A percentile compares a stretch with the other conserved stretches of the same genome.
Conservation (phyloP, 2,113 vertebrate species). For the Motacilla tschutschensis region DNA sequence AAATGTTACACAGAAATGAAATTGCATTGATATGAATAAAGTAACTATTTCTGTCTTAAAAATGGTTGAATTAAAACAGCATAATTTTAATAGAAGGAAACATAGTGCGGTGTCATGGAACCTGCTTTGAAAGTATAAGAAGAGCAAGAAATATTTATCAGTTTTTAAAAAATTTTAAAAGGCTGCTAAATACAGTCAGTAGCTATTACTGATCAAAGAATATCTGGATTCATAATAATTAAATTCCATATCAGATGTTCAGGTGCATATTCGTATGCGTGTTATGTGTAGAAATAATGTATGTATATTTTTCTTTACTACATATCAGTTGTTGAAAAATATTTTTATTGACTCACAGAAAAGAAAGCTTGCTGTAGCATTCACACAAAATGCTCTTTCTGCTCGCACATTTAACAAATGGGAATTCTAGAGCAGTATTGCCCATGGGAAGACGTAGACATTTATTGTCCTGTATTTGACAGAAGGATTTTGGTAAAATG, state of each 20-base stretch:
- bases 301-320: not conserved
- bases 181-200: not conserved
- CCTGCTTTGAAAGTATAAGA: not conserved
- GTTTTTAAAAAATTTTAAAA: not conserved
- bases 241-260: not conserved
- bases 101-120: not conserved
- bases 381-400: not conserved
- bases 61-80: not conserved
- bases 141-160: not conserved
- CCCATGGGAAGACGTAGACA: not conserved
- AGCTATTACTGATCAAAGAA: not conserved
- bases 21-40: not conserved
- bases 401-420: not conserved
- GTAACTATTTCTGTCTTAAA: not conserved
- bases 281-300: not conserved
- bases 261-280: not conserved
- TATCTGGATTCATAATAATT: too few species aligned
- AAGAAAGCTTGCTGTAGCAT: not conserved
- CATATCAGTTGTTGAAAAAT: not conserved
- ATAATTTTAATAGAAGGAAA: not conserved
- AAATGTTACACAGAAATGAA: not conserved
- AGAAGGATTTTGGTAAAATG: not conserved
- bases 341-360: not conserved
- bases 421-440: not conserved
- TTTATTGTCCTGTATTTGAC: conserved; percentile 9